Evolutionary conservation across 2,888 invertebrate species (phyloP), one percentile per base, ranked within the genome.

Genomic region (Diaprepes abbreviatus): DNA sequence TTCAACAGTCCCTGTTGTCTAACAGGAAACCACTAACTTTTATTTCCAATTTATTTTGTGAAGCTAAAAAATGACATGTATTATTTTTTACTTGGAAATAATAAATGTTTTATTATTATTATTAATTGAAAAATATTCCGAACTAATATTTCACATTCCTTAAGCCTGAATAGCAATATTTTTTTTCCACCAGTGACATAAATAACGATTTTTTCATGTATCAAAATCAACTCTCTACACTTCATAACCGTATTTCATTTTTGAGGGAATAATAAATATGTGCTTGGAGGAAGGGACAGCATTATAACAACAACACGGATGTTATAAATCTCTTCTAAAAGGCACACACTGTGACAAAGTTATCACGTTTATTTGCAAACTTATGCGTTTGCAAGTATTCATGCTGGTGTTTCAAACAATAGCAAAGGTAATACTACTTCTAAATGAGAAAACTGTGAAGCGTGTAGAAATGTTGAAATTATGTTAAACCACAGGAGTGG

Each of bases 291-390:
- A 50, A 7, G 16, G 48, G 48, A 28, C 48, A 28, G 28, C 28
- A 14, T 50, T n/a, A 24, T 40, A 74, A 74, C 60, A 73, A 71
- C 71, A 43, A 64, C 71, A 65, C 73, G 74, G 74, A 73, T 67
- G 73, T 71, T 57, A 75, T 75, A 75, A 75, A 75, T 75, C 75
- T 74, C 63, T 55, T 45, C 58, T 40, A 45, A 66, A 71, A 73
- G 74, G 72, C 66, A 70, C 73, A 40, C 40, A 24, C 59, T 59
- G 59, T 59, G 45, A 59, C 59, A 45, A 31, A 59, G 59, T 31
- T 59, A 59, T 38, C 59, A 43, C 40, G 24, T 59, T 59, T 59
- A 59, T 59, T 59, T 43, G 31, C 43, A 43, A 31, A 40, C 38
- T 57, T 57, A 33, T 35, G 40, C 36, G 38, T 57, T 57, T 28